Conservation (phyloP, 2,113 vertebrate species). For the Micronycteris hirsuta region DNA sequence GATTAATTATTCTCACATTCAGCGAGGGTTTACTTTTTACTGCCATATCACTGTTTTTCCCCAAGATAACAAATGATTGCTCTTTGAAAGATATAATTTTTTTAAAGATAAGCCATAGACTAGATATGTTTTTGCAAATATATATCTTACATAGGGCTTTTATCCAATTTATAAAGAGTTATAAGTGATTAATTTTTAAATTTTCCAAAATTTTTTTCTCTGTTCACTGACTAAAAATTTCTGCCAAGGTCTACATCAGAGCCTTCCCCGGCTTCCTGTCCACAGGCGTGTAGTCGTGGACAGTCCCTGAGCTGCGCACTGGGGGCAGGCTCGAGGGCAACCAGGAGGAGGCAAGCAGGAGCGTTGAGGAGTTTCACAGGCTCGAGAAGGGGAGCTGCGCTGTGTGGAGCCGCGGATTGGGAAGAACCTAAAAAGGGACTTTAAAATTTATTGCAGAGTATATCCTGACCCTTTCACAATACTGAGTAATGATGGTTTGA, state of each 20-base stretch:
- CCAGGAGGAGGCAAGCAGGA: neutral
- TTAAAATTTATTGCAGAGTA: neutral
- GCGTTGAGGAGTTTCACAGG: neutral
- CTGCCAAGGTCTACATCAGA: neutral
- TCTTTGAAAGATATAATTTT: neutral
- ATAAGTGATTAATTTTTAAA: neutral
- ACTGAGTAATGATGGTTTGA: neutral
- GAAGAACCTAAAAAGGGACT: neutral
- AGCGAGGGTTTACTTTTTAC: neutral
- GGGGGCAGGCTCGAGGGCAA: neutral
- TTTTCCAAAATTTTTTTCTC: neutral
- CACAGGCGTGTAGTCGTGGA: neutral
- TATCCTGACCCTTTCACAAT: neutral
- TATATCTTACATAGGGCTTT: neutral
- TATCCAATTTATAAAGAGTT: neutral
- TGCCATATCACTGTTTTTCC: neutral
- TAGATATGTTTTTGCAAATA: neutral
- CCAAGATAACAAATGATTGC: neutral
- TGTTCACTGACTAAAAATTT: neutral
- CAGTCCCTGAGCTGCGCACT: neutral
- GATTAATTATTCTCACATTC: neutral
- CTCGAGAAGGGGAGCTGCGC: neutral
- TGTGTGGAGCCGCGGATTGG: neutral
- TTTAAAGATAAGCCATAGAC: neutral
- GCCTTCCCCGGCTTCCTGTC: neutral